Evolutionary conservation across 2,797 vertebrate genomes (phyloP).

Genomic region (Caiman crocodilus): DNA sequence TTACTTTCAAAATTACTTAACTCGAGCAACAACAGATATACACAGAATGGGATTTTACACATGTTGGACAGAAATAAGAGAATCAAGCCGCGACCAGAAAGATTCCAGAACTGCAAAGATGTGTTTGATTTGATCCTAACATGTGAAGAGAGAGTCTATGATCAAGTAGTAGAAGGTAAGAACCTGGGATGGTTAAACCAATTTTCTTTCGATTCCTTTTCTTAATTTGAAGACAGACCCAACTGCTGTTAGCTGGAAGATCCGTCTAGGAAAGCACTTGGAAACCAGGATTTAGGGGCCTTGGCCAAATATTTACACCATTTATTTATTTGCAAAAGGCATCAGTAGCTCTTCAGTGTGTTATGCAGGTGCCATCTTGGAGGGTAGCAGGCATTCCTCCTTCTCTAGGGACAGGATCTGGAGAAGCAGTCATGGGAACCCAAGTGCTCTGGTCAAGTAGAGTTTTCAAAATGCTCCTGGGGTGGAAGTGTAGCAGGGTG

Average conservation of each 20-base stretch:
- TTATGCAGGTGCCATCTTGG: background rate
- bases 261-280: background rate
- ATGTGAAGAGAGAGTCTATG: constrained; percentile 97
- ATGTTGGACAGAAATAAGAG: constrained; percentile 99
- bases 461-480: background rate
- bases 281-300: background rate
- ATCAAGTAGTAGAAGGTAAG: constrained; percentile 99
- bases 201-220: background rate
- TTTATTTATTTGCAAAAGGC: background rate
- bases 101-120: constrained; percentile 97
- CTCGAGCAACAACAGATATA: constrained; percentile 88
- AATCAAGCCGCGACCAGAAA: constrained; percentile 95
- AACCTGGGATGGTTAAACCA: constrained; percentile 24
- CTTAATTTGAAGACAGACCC: background rate
- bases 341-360: background rate
- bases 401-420: background rate
- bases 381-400: background rate
- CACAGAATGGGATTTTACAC: constrained; percentile 98
- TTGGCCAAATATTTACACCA: background rate
- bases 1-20: constrained; percentile 78
- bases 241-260: background rate
- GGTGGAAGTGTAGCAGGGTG: background rate
- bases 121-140: constrained; percentile 98
- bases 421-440: background rate
- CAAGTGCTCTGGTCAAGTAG: background rate